A percentile compares a stretch with the other conserved stretches of the same genome.
Evolutionary conservation across 2,797 vertebrate species (phyloP).

Genomic region (Erithacus rubecula): DNA sequence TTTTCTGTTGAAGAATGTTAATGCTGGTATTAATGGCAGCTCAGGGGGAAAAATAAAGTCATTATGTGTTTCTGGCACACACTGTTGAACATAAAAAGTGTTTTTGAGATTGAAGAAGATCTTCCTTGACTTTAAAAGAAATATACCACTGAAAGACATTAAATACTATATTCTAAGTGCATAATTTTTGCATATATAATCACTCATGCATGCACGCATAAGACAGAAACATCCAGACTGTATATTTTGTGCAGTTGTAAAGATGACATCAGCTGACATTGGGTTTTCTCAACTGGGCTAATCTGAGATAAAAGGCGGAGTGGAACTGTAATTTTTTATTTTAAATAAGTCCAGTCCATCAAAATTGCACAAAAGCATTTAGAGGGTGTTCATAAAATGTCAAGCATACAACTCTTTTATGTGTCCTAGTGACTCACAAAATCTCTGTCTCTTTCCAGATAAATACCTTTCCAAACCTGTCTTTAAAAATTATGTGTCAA

Average conservation of each 20-base stretch:
- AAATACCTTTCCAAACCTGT: background rate
- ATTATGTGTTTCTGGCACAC: background rate
- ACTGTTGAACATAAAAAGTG: background rate
- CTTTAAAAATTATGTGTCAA: background rate
- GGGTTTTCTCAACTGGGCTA: background rate
- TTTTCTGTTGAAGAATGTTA: background rate
- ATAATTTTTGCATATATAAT: background rate
- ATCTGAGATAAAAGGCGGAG: background rate
- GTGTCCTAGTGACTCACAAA: rapidly evolving
- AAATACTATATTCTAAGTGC: background rate
- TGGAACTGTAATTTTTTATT: background rate
- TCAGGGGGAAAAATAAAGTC: background rate
- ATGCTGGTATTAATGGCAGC: background rate
- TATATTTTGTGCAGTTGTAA: background rate
- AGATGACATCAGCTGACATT: rapidly evolving
- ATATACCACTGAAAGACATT: background rate
- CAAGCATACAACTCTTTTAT: background rate
- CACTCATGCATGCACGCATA: background rate
- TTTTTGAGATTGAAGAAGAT: background rate
- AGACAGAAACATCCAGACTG: background rate
- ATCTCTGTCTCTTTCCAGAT: background rate
- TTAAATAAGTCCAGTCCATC: too few relatives aligned
- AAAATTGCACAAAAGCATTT: background rate
- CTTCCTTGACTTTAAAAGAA: background rate
- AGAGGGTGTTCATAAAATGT: background rate